phyloP scores from a whole-genome alignment of 1,140 invertebrate species.

The Hyles vespertilio region DNA sequence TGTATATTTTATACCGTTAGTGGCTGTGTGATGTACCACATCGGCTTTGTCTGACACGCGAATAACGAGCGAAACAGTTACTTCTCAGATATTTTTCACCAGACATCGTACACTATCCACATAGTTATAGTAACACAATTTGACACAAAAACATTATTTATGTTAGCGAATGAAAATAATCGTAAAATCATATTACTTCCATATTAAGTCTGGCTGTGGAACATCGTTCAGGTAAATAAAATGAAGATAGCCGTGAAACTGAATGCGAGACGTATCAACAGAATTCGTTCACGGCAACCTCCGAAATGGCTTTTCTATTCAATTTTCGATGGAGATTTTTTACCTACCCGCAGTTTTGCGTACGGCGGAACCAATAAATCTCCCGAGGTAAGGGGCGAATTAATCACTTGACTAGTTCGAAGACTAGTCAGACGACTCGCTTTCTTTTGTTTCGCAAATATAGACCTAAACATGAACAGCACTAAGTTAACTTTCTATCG shows the following conservation, averaged over 20 bases:
- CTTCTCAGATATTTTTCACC: too few species aligned
- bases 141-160: too few species aligned
- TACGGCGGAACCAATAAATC: conserved; percentile 74
- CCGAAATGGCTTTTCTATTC: conserved; percentile 74
- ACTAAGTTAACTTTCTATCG: conserved; percentile 31
- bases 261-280: conserved; percentile 54
- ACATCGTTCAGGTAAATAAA: conserved; percentile 45
- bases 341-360: conserved; percentile 74
- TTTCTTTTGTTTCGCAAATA: conserved; percentile 19
- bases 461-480: conserved; percentile 20
- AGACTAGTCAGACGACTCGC: conserved; percentile 50
- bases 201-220: conserved; percentile 13
- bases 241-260: conserved; percentile 63
- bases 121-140: too few species aligned
- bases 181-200: not conserved
- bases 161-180: not conserved
- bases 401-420: conserved; percentile 65
- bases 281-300: conserved; percentile 51
- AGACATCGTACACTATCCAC: too few species aligned
- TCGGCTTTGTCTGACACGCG: too few species aligned
- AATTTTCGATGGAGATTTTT: conserved; percentile 76
- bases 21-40: too few species aligned
- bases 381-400: conserved; percentile 71
- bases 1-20: too few species aligned
- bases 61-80: too few species aligned